A percentile compares a stretch with the other conserved stretches of the same genome.
Conservation (phyloP, 2,888 invertebrate genomes). For the Plebejus anna region DNA sequence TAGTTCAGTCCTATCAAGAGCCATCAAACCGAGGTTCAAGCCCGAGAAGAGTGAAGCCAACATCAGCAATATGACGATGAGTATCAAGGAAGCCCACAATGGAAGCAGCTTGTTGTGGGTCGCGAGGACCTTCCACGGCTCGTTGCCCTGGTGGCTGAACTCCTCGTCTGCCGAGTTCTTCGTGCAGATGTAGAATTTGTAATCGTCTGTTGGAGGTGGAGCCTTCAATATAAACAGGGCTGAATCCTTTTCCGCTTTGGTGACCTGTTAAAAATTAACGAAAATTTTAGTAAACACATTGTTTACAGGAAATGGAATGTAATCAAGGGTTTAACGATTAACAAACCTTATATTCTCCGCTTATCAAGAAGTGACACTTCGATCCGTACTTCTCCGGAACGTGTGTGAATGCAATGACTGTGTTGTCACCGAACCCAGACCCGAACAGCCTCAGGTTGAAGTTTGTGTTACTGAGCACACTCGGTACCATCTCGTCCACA, state of each 20-base stretch:
- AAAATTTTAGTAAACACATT: background rate
- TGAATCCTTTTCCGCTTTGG: constrained; percentile 47
- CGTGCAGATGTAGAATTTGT: constrained; percentile 67
- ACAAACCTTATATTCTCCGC: constrained; percentile 56
- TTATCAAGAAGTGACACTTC: constrained; percentile 51
- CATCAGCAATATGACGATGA: constrained; percentile 86
- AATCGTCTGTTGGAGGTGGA: constrained; percentile 55
- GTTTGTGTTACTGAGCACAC: constrained; percentile 55
- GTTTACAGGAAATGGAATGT: background rate
- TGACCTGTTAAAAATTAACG: constrained; percentile 46
- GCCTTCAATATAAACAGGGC: constrained; percentile 55
- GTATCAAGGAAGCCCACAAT: constrained; percentile 86
- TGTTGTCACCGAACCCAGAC: constrained; percentile 52
- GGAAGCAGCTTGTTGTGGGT: constrained; percentile 87
- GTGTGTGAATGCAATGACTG: constrained; percentile 63
- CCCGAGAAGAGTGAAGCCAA: constrained; percentile 98
- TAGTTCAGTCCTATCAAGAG: constrained; percentile 95
- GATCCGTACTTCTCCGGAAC: constrained; percentile 46
- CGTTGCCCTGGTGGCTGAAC: constrained; percentile 84
- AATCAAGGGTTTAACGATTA: background rate
- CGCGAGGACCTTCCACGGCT: constrained; percentile 82
- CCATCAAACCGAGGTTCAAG: constrained; percentile 97
- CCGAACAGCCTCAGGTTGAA: constrained; percentile 64
- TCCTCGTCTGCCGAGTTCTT: constrained; percentile 48
- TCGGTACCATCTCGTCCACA: constrained; percentile 62